Base-by-base conservation (phyloP, 2,113 vertebrate species). In the Pachypanchax playfairii region DNA sequence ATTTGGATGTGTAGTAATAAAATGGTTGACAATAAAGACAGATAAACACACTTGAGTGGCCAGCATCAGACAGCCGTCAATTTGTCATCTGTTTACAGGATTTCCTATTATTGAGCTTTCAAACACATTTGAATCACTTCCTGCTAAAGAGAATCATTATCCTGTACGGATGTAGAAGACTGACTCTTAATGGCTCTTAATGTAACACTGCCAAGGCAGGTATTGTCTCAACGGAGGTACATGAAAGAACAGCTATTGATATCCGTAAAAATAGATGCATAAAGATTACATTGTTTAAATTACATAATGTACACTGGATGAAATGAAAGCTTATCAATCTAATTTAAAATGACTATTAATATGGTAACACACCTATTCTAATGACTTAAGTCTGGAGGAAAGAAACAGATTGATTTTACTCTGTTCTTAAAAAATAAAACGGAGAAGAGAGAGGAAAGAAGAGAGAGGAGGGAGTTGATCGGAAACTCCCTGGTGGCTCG, bases 401-500 rank as follows among this genome's bases (percentile, higher is more conserved):
- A 57, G 22, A 77, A 54, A 74, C 47, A 38, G 48, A 46, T 33
- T 22, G n/a, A n/a, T 48, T 83, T 71, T 8, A 56, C 49, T 64
- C 49, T 48, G 18, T 39, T 47, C 31, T 25, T 11, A 18, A 15
- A 18, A 12, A 33, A 18, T 20, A 29, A 20, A 54, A 72, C n/a
- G n/a, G n/a, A n/a, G n/a, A n/a, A n/a, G n/a, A n/a, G n/a, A 58
- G 49, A 56, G n/a, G 25, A 42, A 43, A 43, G 44, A n/a, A 28
- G 6, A 31, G 42, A 64, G 52, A 77, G 28, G 64, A 66, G 39
- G 65, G 75, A 63, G 72, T 76, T 73, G 83, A 79, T 57, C 54
- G 82, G 87, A 90, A 89, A 90, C 75, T 76, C 79, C 83, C 72
- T 41, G 62, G 76, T 79, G 85, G 64, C 63, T 70, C 15, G 26